Evolutionary conservation across 30 jellyfish, hydroid and myxozoan species (phyloP).

Genomic region (Cassiopea xamachana): DNA sequence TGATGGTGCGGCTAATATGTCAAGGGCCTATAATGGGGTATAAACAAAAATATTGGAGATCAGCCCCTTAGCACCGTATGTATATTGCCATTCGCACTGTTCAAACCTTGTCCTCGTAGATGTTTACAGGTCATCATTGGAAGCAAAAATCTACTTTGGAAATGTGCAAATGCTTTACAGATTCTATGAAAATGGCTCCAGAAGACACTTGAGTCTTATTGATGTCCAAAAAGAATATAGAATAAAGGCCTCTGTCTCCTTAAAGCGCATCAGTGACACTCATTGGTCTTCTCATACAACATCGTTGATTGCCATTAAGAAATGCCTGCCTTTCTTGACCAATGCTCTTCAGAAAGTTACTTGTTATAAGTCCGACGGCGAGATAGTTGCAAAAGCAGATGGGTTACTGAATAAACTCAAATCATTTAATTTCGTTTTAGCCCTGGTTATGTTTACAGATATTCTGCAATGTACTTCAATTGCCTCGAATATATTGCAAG

Average conservation of each 20-base stretch:
- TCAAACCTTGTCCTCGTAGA: neutral
- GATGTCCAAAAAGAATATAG: neutral
- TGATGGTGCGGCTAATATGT: neutral
- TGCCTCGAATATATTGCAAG: no score
- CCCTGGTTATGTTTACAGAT: no score
- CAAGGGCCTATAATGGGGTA: neutral
- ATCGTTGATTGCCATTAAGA: neutral
- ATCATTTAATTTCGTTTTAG: no score
- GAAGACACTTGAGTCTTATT: neutral
- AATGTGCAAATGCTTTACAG: neutral
- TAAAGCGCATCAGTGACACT: no score
- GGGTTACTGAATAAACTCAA: no score
- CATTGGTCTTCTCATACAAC: neutral
- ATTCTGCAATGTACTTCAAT: no score
- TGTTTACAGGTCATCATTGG: neutral
- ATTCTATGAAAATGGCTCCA: neutral
- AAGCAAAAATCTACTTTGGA: neutral
- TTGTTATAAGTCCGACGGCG: neutral
- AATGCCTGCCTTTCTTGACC: neutral
- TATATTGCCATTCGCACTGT: neutral
- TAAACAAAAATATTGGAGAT: neutral
- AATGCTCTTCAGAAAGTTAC: neutral
- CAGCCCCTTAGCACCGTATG: neutral
- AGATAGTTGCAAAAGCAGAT: no score
- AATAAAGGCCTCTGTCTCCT: no score